Conservation (phyloP, 2,797 vertebrate species). For the Muraenolepis orangiensis region DNA sequence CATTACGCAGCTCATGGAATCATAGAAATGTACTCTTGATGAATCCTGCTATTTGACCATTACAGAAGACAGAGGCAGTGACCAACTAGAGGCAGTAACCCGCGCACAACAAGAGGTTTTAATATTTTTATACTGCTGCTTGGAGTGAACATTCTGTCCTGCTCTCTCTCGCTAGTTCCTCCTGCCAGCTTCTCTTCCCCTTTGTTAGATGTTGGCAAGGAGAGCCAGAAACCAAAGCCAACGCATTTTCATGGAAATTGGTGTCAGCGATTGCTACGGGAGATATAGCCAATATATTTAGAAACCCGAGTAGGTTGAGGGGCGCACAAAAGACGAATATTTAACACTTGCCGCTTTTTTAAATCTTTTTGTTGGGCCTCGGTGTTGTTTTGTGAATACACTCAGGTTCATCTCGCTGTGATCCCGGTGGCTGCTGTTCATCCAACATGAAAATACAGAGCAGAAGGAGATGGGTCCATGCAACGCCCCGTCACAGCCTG, state of each 20-base stretch:
- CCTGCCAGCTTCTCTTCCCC: not conserved
- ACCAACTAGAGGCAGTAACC: too few species aligned
- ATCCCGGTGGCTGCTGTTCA: conserved; percentile 18
- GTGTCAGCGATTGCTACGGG: not conserved
- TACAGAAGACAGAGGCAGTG: not conserved
- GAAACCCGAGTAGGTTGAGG: not conserved
- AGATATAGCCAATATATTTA: not conserved
- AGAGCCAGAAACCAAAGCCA: not conserved
- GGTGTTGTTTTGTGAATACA: too few species aligned
- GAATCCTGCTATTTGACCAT: not conserved
- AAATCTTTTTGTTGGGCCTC: not conserved
- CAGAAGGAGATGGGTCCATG: conserved; percentile 63
- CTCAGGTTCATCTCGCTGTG: not conserved
- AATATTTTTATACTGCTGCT: not conserved
- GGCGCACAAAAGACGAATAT: not conserved
- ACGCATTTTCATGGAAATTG: not conserved
- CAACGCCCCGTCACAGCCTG: conserved; percentile 54
- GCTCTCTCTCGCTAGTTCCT: not conserved
- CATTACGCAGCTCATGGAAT: not conserved
- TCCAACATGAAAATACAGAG: conserved; percentile 48
- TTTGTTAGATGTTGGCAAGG: not conserved
- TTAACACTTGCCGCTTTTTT: not conserved
- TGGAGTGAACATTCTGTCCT: not conserved
- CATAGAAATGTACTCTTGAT: not conserved
- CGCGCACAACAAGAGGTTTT: not conserved